A percentile compares a stretch with the other conserved stretches of the same genome.
phyloP scores from a whole-genome alignment of 2,797 vertebrate species.

The Eidolon dupreanum region DNA sequence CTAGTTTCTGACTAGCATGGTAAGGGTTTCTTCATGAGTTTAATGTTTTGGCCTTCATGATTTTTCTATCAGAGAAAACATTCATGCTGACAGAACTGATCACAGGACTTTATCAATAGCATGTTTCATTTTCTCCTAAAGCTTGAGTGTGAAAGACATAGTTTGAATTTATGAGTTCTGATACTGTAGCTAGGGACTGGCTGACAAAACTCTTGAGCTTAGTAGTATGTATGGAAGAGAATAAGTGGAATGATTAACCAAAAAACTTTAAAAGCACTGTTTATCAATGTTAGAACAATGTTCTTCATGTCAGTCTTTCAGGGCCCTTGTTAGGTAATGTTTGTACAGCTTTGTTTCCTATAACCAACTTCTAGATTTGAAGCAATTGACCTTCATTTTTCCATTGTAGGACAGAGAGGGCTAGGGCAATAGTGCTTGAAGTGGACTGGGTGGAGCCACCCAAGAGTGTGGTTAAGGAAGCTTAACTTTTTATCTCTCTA shows the following conservation, averaged over 20 bases:
- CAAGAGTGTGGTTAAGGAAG: not conserved
- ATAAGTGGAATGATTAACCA: not conserved
- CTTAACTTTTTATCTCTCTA: not conserved
- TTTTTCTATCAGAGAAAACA: slow-evolving; percentile 7
- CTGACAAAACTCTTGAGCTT: not conserved
- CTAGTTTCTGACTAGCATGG: not conserved
- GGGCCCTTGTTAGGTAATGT: not conserved
- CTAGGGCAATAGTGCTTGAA: not conserved
- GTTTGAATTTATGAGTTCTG: not conserved
- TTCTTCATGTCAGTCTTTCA: not conserved
- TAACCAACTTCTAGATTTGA: not conserved
- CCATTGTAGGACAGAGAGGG: not conserved
- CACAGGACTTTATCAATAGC: slow-evolving; percentile 17
- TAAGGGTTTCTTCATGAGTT: not conserved
- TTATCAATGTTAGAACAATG: not conserved
- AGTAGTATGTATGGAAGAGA: not conserved
- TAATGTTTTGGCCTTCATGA: not conserved
- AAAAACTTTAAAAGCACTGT: not conserved
- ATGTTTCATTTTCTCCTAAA: not conserved
- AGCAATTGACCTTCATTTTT: not conserved
- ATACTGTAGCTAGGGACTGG: not conserved
- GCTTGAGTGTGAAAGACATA: not conserved
- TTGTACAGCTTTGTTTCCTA: not conserved
- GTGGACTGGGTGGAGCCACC: too few relatives aligned
- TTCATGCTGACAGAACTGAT: slow-evolving; percentile 6